phyloP scores from a whole-genome alignment of 2,797 vertebrate species.

The Megalops cyprinoides region DNA sequence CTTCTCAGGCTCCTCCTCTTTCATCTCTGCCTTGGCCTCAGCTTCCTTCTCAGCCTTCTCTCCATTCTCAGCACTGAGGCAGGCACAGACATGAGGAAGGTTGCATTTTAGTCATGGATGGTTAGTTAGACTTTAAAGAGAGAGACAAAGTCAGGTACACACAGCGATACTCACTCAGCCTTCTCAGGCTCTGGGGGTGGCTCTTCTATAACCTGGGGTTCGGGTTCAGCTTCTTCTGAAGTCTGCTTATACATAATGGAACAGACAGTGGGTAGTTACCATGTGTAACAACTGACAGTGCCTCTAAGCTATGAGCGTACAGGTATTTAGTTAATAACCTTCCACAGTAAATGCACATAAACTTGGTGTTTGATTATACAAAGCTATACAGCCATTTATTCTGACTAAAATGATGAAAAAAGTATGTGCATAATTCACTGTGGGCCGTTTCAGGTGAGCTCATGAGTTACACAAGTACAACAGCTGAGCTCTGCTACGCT shows the following conservation, averaged over 20 bases:
- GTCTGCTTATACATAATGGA: background rate
- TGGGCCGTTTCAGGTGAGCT: background rate
- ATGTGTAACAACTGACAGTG: background rate
- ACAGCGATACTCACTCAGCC: constrained; percentile 79
- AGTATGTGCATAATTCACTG: too few species aligned
- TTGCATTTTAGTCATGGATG: constrained; percentile 5
- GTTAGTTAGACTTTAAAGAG: background rate
- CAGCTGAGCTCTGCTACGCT: background rate
- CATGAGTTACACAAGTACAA: background rate
- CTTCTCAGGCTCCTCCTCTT: constrained; percentile 53
- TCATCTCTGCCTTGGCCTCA: constrained; percentile 49
- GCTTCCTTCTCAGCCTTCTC: constrained; percentile 79
- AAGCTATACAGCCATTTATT: too few species aligned
- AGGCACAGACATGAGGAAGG: background rate
- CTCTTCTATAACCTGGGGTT: constrained; percentile 68
- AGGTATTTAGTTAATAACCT: background rate
- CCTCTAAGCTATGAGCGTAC: too few species aligned
- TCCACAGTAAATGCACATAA: background rate
- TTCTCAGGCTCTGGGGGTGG: constrained; percentile 80
- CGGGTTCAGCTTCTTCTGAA: constrained; percentile 60
- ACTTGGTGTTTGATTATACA: background rate
- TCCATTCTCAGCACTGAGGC: constrained; percentile 79
- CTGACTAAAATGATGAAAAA: too few species aligned
- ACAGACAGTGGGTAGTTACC: background rate
- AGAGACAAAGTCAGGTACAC: background rate